Conservation (phyloP, 2,113 vertebrate species). For the Macaca nemestrina region DNA sequence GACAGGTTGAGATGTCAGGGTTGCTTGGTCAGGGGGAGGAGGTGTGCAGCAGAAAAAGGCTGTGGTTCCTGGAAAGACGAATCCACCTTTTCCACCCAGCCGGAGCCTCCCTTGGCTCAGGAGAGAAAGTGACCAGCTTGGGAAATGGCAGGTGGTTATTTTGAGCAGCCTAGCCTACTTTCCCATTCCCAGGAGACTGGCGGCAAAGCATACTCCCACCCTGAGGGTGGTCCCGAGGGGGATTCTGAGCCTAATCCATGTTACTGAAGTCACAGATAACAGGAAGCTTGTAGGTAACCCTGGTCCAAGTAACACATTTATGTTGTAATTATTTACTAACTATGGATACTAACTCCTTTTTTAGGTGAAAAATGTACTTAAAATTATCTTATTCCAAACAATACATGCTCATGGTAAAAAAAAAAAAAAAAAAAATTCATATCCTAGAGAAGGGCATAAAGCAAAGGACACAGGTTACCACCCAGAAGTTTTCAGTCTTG, state of each 20-base stretch:
- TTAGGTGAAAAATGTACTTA: background rate
- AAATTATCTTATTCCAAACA: background rate
- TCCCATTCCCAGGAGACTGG: background rate
- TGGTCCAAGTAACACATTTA: background rate
- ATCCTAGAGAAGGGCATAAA: background rate
- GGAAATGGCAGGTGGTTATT: background rate
- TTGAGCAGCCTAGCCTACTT: background rate
- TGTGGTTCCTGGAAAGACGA: background rate
- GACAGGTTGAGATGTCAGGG: background rate
- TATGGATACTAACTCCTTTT: background rate
- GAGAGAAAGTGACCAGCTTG: background rate
- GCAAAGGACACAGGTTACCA: background rate
- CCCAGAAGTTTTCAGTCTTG: background rate
- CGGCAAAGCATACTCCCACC: background rate
- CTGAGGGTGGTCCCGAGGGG: background rate
- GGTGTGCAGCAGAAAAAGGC: background rate
- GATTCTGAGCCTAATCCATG: background rate
- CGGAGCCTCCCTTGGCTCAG: background rate
- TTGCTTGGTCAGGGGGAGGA: background rate
- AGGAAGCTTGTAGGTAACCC: background rate
- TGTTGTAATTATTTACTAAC: background rate
- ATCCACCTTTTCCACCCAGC: background rate
- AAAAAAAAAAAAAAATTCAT: background rate
- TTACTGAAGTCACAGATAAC: background rate
- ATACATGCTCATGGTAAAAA: background rate